These are phyloP conservation scores for Tromatobia lineatoria DNA, from an alignment of 2,888 invertebrate genomes.

Conservation along the genomic window DNA sequence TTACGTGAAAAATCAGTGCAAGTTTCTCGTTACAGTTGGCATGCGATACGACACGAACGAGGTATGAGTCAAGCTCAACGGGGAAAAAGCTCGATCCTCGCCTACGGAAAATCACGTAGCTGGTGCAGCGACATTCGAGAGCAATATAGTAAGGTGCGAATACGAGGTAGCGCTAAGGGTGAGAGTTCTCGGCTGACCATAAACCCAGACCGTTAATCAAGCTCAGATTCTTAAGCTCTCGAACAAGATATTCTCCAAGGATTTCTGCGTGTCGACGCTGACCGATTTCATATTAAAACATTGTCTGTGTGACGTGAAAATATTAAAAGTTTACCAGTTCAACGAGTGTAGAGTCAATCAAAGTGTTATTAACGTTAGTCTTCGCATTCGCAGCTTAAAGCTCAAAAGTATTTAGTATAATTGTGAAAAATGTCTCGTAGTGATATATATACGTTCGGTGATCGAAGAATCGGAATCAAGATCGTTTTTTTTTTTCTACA, in stretches of 20 bases:
- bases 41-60: conserved; percentile 50
- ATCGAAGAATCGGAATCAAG: not conserved
- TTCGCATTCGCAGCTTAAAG: conserved; percentile 3
- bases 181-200: conserved; percentile 15
- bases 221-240: conserved; percentile 27
- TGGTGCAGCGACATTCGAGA: conserved; percentile 17
- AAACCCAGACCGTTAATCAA: not conserved
- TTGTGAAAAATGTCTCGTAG: conserved; percentile 15
- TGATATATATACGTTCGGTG: not conserved
- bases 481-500: not conserved
- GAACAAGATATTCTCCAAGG: conserved; percentile 12
- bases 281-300: conserved; percentile 4
- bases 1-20: not conserved
- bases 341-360: conserved; percentile 3
- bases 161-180: conserved; percentile 15
- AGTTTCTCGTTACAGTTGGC: conserved; percentile 46
- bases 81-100: conserved; percentile 33
- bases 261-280: not conserved
- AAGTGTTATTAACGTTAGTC: conserved; percentile 10
- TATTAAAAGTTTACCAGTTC: conserved; percentile 14
- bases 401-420: conserved; percentile 24
- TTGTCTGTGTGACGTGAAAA: not conserved
- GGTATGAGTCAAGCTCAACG: conserved; percentile 51
- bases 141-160: conserved; percentile 18
- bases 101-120: conserved; percentile 7